Evolutionary conservation across 2,888 invertebrate species (phyloP).

Genomic region (Eupithecia exiguata): DNA sequence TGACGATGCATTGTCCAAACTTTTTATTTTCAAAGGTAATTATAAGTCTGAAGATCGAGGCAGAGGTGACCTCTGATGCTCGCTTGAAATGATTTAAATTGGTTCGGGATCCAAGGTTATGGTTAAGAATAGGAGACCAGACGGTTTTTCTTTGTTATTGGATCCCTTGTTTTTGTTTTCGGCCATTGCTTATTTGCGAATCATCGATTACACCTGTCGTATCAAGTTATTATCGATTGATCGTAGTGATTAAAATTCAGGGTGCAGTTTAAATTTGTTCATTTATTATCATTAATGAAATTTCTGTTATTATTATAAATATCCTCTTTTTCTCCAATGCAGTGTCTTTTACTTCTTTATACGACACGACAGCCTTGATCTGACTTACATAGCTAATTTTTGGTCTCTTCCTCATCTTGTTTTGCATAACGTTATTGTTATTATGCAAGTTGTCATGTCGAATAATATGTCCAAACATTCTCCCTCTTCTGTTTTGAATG

Average conservation of each 20-base stretch:
- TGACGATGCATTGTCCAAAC: conserved; percentile 40
- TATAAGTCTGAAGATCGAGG: conserved; percentile 43
- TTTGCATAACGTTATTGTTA: no score
- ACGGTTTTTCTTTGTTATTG: not conserved
- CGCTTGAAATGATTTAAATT: conserved; percentile 40
- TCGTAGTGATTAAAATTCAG: not conserved
- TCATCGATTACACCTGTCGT: not conserved
- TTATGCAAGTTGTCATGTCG: no score
- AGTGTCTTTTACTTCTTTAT: no score
- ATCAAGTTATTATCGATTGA: not conserved
- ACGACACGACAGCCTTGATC: no score
- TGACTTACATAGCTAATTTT: no score
- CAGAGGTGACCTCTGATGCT: conserved; percentile 46
- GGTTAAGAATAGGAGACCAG: not conserved
- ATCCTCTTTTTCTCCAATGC: no score
- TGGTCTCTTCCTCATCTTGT: no score
- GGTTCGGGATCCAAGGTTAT: conserved; percentile 36
- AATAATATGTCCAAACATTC: no score
- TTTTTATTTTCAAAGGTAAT: conserved; percentile 46
- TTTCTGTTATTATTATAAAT: no score
- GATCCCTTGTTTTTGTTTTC: not conserved
- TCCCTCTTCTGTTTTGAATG: no score
- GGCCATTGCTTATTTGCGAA: not conserved
- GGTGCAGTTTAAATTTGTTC: not conserved
- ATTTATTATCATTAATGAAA: no score